Base-by-base conservation (phyloP, 2,888 invertebrate species). In the Ectemnius lituratus region DNA sequence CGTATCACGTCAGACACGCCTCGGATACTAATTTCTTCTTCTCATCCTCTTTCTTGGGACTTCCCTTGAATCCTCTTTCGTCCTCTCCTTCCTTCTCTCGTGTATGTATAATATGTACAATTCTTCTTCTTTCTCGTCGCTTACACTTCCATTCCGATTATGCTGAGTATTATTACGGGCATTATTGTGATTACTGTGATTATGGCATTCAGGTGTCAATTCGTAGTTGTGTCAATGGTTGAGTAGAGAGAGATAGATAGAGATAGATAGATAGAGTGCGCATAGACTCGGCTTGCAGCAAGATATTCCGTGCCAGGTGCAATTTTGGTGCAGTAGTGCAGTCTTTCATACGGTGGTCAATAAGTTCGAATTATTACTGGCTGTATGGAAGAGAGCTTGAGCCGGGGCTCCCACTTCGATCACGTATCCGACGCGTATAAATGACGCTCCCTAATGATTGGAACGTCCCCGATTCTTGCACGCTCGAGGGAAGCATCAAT, bases 281-380 rank as follows among this genome's bases (percentile, higher is more conserved):
- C 73, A 75, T 67, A 79, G 82, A 81, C 49, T 82, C 75, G 78
- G 71, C 37, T 80, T 80, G 83, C 83, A 80, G 76, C 80, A 80
- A 37, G 8, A 37, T 77, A 79, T 83, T 23, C 79, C 83, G 83
- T 83, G 83, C 83, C 83, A 80, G 71, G 64, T 83, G 83, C 83
- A 83, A 61, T 37, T 37, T 37, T 72, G 70, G 70, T 81, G 81
- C 81, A 75, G 56, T 74, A 69, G 68, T 78, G 76, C 78, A 73
- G 70, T 78, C 49, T 68, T 82, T 80, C 75, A 77, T 28, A 37
- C 46, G 73, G 37, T 77, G 73, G 63, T 79, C 75, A 80, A 62
- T 46, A 6, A 52, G 52, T 52, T 52, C 52, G 52, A 8, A 52
- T 52, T 52, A 52, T 16, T 62, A 62, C 66, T 70, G 49, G 61